These are phyloP conservation scores for Globodera rostochiensis DNA, from an alignment of 1,140 invertebrate species.

Conservation along the genomic window DNA sequence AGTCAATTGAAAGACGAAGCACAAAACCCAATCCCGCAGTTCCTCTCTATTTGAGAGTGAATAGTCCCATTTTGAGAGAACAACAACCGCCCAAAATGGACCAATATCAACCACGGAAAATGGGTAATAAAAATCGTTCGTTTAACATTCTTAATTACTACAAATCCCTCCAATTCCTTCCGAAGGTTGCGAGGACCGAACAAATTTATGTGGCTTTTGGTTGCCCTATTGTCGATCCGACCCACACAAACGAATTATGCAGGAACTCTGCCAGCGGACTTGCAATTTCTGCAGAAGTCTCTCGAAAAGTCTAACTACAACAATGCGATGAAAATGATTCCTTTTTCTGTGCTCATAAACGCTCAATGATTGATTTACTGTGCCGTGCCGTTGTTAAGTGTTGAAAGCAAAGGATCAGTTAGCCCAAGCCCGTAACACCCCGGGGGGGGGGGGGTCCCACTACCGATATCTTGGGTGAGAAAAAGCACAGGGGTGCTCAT, in stretches of 20 bases:
- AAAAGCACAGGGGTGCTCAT: too few species aligned
- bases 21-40: neutral
- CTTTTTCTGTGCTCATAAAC: neutral
- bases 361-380: neutral
- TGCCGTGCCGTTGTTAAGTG: too few species aligned
- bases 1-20: neutral
- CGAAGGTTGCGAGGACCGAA: slow-evolving; percentile 52
- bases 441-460: too few species aligned
- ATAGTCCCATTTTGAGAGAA: neutral
- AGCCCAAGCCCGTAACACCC: too few species aligned
- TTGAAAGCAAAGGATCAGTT: too few species aligned
- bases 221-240: slow-evolving; percentile 53
- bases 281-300: slow-evolving; percentile 18
- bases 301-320: neutral
- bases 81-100: too few species aligned
- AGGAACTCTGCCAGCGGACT: slow-evolving; percentile 50
- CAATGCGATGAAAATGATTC: slow-evolving; percentile 1
- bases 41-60: neutral
- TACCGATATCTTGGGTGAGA: too few species aligned
- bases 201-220: slow-evolving; percentile 61
- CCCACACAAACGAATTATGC: slow-evolving; percentile 63
- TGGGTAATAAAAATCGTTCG: neutral
- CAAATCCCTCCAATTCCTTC: slow-evolving; percentile 3
- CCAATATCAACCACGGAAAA: too few species aligned
- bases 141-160: slow-evolving; percentile 17